These are phyloP conservation scores for Hippopotamus amphibius DNA, from an alignment of 2,113 vertebrate genomes.

Conservation along the genomic window DNA sequence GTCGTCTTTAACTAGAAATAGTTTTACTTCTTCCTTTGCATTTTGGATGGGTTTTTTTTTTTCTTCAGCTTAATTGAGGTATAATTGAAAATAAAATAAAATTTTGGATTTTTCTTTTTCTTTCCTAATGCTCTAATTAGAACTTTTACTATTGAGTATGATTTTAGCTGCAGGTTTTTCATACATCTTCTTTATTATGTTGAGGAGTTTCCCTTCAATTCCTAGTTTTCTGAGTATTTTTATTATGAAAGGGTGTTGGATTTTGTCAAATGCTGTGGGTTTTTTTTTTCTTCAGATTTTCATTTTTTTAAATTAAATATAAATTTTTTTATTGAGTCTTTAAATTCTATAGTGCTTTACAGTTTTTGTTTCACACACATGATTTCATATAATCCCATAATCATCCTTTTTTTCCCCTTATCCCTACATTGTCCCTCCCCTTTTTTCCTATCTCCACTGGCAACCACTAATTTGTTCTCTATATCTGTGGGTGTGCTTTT, in stretches of 20 bases:
- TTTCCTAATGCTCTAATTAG: background rate
- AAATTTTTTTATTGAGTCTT: background rate
- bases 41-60: background rate
- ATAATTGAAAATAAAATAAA: background rate
- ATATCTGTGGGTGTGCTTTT: background rate
- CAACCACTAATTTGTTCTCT: background rate
- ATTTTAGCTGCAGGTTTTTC: background rate
- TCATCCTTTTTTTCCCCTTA: background rate
- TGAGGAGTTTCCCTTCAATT: background rate
- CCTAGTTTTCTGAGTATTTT: background rate
- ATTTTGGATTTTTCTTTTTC: background rate
- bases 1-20: background rate
- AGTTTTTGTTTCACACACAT: background rate
- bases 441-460: background rate
- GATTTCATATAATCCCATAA: background rate
- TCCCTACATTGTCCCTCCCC: background rate
- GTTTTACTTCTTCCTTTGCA: background rate
- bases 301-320: background rate
- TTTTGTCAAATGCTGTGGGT: background rate
- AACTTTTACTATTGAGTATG: background rate
- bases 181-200: background rate
- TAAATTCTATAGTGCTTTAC: background rate
- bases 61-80: background rate
- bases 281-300: background rate
- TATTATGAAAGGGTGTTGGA: background rate